A percentile compares a stretch with the other conserved stretches of the same genome.
Conservation (phyloP, 2,888 invertebrate species). For the Seira ritae region DNA sequence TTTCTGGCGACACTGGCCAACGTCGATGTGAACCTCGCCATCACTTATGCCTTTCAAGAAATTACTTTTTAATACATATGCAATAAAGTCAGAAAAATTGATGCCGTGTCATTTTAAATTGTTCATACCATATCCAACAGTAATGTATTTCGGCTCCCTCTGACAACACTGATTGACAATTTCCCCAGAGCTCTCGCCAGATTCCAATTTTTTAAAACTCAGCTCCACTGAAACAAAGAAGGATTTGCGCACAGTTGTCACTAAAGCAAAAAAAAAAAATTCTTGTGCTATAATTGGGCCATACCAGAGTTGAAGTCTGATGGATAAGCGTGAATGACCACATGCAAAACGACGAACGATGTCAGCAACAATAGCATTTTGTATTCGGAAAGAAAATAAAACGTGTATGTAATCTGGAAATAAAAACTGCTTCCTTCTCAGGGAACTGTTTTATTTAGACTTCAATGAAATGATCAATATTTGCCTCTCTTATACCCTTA, state of each 20-base stretch:
- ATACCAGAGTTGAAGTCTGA: conserved; percentile 37
- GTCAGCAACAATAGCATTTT: not conserved
- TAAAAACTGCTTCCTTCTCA: not conserved
- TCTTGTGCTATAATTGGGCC: not conserved
- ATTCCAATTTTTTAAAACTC: conserved; percentile 67
- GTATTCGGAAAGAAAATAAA: not conserved
- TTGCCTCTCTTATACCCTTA: not conserved
- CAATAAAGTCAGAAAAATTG: not conserved
- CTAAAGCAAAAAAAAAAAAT: not conserved
- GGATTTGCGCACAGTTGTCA: too few species aligned
- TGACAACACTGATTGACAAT: conserved; percentile 72
- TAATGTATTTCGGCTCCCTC: conserved; percentile 69
- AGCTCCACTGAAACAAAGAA: conserved; percentile 52
- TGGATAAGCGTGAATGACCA: conserved; percentile 22
- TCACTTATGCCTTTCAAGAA: conserved; percentile 63
- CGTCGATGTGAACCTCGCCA: conserved; percentile 66
- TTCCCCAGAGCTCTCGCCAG: conserved; percentile 71
- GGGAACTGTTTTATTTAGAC: not conserved
- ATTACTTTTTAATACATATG: conserved; percentile 14
- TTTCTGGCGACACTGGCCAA: conserved; percentile 68
- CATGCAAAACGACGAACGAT: conserved; percentile 6
- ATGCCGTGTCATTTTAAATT: not conserved
- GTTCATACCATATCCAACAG: conserved; percentile 72
- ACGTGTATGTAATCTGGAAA: not conserved
- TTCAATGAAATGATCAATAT: not conserved